Evolutionary conservation across 2,113 vertebrate genomes (phyloP).

Genomic region (Peromyscus leucopus): DNA sequence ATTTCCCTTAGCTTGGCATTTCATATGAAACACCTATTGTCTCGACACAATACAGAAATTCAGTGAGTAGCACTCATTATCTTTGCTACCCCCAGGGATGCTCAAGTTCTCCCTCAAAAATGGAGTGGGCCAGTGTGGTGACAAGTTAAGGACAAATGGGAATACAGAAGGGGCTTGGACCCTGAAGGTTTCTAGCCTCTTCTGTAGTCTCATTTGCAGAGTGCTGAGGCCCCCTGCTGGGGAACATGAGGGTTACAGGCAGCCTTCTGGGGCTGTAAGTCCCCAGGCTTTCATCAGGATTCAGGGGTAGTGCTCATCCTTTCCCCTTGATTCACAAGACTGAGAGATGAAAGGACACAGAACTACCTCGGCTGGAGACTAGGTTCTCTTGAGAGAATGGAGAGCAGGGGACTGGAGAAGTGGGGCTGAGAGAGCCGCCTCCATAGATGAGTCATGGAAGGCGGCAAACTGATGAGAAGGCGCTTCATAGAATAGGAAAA

Average conservation of each 20-base stretch:
- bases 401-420: not conserved
- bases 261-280: no score
- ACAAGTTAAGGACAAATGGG: not conserved
- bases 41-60: not conserved
- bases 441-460: not conserved
- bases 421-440: not conserved
- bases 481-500: not conserved
- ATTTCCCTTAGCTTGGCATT: not conserved
- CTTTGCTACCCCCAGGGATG: not conserved
- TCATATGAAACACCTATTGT: not conserved
- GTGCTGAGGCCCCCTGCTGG: conserved; percentile 76
- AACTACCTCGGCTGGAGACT: not conserved
- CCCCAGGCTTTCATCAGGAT: not conserved
- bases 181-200: not conserved
- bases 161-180: not conserved
- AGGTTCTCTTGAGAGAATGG: not conserved
- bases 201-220: not conserved
- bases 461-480: not conserved
- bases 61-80: not conserved
- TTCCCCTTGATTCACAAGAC: not conserved
- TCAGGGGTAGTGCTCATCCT: not conserved
- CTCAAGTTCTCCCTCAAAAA: not conserved
- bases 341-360: not conserved
- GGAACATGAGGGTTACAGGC: not conserved
- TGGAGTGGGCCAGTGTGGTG: not conserved